Percentiles rank a stretch among this genome's conserved stretches.
Evolutionary conservation across 2,113 vertebrate species (phyloP).

Genomic region (Siniperca knerii): DNA sequence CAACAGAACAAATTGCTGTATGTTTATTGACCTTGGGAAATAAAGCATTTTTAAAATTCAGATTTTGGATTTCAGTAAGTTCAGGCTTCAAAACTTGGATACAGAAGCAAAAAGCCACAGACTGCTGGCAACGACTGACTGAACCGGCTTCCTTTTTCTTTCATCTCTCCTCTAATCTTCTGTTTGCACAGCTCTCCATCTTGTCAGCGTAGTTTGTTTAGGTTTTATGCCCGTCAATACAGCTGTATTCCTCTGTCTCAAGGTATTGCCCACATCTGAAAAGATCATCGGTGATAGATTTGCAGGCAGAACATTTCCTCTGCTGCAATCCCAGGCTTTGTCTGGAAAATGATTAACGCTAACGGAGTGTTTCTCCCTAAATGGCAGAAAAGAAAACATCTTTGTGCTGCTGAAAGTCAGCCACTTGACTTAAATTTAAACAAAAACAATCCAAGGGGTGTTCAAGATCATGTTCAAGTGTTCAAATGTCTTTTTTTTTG

Average conservation of each 20-base stretch:
- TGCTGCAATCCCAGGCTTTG: constrained; percentile 67
- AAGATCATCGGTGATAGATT: constrained; percentile 78
- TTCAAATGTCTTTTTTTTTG: rapidly evolving
- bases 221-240: constrained; percentile 76
- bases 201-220: constrained; percentile 85
- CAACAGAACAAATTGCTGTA: neutral
- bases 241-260: constrained; percentile 60
- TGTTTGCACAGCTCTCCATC: constrained; percentile 85
- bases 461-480: neutral
- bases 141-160: constrained; percentile 76
- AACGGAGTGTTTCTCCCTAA: constrained; percentile 38
- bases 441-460: constrained; percentile 36
- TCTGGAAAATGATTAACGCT: constrained; percentile 76
- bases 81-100: constrained; percentile 18
- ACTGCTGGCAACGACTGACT: constrained; percentile 61
- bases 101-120: constrained; percentile 59
- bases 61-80: neutral
- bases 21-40: neutral
- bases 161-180: constrained; percentile 83
- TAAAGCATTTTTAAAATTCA: neutral
- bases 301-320: constrained; percentile 65
- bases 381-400: constrained; percentile 54
- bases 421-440: constrained; percentile 51
- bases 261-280: constrained; percentile 68
- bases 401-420: constrained; percentile 28